These are phyloP conservation scores for Antechinus flavipes DNA, from an alignment of 2,113 vertebrate genomes.

Conservation along the genomic window DNA sequence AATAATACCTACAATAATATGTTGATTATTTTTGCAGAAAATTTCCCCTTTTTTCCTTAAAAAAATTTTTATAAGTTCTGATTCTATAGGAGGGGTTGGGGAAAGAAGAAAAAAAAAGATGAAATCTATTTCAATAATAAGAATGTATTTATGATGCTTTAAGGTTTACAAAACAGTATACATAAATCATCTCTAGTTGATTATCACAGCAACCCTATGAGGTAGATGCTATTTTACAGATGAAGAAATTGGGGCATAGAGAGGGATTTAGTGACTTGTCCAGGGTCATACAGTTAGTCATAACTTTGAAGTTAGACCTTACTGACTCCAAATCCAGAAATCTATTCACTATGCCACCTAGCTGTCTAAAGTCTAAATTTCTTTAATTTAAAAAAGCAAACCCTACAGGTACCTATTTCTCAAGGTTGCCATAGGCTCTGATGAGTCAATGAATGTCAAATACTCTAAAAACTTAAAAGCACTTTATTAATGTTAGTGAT, in stretches of 20 bases:
- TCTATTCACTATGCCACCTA: neutral
- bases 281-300: neutral
- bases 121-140: neutral
- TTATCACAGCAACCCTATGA: neutral
- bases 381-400: neutral
- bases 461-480: neutral
- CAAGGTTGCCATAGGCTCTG: neutral
- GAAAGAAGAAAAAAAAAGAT: neutral
- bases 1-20: neutral
- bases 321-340: neutral
- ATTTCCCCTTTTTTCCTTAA: neutral
- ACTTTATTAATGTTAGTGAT: neutral
- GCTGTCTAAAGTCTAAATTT: neutral
- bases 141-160: neutral
- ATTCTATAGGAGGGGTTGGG: neutral
- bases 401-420: neutral
- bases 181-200: neutral
- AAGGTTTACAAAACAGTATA: too few relatives aligned
- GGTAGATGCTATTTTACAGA: neutral
- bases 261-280: neutral
- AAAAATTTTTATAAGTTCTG: neutral
- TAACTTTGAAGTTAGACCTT: neutral
- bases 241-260: neutral
- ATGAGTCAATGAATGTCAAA: neutral
- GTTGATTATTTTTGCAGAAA: neutral